Conservation (phyloP, 2,888 invertebrate genomes). For the Andrena dorsata region DNA sequence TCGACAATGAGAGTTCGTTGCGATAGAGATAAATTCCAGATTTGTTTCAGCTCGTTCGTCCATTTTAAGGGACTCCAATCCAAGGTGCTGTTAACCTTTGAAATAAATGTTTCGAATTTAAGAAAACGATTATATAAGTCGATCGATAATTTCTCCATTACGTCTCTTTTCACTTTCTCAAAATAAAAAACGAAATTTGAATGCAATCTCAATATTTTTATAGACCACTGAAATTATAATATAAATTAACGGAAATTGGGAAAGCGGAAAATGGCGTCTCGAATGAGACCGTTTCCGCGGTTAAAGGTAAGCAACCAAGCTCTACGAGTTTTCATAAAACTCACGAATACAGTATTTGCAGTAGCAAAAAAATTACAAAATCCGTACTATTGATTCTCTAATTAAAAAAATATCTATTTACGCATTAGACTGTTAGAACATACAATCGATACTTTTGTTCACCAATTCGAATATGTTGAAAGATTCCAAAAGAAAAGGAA, state of each 20-base stretch:
- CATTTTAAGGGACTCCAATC: slow-evolving; percentile 78
- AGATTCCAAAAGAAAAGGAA: no score
- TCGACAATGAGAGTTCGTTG: slow-evolving; percentile 40
- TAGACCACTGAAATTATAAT: not conserved
- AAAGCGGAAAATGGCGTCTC: not conserved
- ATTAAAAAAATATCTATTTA: no score
- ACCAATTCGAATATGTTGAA: no score
- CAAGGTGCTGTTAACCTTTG: slow-evolving; percentile 74
- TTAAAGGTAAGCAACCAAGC: no score
- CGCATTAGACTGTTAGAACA: no score
- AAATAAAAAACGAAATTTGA: not conserved
- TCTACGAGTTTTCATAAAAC: no score
- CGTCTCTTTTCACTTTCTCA: not conserved
- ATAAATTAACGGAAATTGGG: not conserved
- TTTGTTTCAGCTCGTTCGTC: slow-evolving; percentile 71
- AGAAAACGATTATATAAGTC: not conserved
- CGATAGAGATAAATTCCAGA: slow-evolving; percentile 67
- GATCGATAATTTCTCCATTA: not conserved
- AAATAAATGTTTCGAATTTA: slow-evolving; percentile 22
- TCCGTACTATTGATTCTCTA: no score
- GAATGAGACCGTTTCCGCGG: not conserved
- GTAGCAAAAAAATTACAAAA: no score
- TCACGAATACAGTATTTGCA: no score
- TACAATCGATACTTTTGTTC: no score
- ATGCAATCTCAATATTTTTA: not conserved